Conservation (phyloP, 2,113 vertebrate genomes). For the Fulmarus glacialis region DNA sequence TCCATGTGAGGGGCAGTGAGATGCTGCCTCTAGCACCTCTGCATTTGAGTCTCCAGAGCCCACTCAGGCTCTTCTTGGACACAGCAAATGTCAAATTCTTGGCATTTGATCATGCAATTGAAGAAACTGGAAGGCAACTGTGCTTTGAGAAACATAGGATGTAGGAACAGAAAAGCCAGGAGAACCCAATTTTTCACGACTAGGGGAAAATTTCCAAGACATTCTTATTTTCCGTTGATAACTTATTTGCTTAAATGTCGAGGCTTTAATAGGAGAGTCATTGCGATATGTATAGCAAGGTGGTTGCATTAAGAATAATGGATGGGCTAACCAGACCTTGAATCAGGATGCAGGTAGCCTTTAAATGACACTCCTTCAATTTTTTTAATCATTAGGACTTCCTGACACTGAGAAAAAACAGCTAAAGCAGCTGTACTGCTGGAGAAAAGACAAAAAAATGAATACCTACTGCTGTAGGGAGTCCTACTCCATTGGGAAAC, state of each 20-base stretch:
- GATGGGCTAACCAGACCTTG: conserved; percentile 3
- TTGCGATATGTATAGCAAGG: conserved; percentile 6
- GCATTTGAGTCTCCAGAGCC: not conserved
- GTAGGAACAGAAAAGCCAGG: not conserved
- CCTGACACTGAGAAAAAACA: not conserved
- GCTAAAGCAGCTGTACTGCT: not conserved
- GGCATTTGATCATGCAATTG: not conserved
- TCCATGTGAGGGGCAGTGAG: not conserved
- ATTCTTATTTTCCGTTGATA: conserved; percentile 49
- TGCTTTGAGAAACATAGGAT: not conserved
- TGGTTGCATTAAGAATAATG: conserved; percentile 16
- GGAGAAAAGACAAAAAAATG: not conserved
- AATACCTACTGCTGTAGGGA: not conserved
- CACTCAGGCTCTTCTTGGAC: not conserved
- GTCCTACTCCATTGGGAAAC: not conserved
- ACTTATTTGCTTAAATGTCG: conserved; percentile 49
- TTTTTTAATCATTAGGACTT: not conserved
- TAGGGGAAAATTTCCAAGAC: not conserved
- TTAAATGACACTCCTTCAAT: conserved; percentile 46
- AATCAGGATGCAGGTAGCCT: conserved; percentile 18
- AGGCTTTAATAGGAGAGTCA: conserved; percentile 8
- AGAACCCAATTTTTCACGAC: not conserved
- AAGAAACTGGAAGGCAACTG: not conserved
- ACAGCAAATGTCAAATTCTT: not conserved
- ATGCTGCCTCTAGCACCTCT: not conserved